A percentile compares a stretch with the other conserved stretches of the same genome.
Evolutionary conservation across 2,888 invertebrate species (phyloP).

Genomic region (Amiota communis): DNA sequence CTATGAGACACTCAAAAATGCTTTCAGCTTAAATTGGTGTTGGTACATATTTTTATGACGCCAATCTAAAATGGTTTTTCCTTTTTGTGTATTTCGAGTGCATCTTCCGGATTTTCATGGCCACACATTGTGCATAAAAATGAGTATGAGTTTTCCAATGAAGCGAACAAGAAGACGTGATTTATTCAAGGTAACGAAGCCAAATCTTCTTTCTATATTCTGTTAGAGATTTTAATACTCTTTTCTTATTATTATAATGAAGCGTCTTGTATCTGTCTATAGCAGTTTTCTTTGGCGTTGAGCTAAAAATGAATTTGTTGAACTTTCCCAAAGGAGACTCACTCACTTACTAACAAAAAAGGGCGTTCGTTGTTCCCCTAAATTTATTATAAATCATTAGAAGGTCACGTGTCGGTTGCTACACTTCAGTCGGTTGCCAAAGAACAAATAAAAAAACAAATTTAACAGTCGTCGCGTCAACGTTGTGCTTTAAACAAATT

Average conservation of each 20-base stretch:
- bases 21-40: slow-evolving; percentile 18
- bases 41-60: neutral
- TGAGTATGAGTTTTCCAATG: slow-evolving; percentile 43
- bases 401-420: slow-evolving; percentile 28
- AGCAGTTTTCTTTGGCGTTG: too few relatives aligned
- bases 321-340: too few relatives aligned
- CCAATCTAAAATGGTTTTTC: neutral
- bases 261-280: too few relatives aligned
- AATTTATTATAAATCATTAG: too few relatives aligned
- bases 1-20: slow-evolving; percentile 52
- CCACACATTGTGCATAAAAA: slow-evolving; percentile 20
- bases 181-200: slow-evolving; percentile 43
- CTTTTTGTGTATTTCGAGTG: neutral
- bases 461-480: neutral
- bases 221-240: too few relatives aligned
- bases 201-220: too few relatives aligned
- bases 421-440: neutral
- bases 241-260: too few relatives aligned
- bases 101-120: slow-evolving; percentile 10
- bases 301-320: too few relatives aligned
- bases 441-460: slow-evolving; percentile 13
- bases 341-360: too few relatives aligned
- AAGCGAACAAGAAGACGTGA: slow-evolving; percentile 11
- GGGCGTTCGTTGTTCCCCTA: too few relatives aligned
- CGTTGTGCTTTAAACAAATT: slow-evolving; percentile 40